phyloP scores from a whole-genome alignment of 2,797 vertebrate genomes.

The Pelochelys cantorii region DNA sequence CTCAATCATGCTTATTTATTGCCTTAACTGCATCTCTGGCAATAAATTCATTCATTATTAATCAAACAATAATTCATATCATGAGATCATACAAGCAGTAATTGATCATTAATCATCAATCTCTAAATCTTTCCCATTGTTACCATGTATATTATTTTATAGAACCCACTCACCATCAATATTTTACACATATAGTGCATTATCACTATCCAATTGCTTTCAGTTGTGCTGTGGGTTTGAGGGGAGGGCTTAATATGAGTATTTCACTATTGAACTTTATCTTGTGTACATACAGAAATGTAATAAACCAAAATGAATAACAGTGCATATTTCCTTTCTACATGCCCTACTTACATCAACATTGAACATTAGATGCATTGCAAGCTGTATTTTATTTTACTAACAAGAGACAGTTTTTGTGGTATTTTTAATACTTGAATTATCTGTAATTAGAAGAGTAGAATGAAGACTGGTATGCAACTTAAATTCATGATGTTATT shows the following conservation, averaged over 20 bases:
- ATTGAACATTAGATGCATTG: fast-evolving
- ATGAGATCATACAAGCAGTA: slow-evolving; percentile 24
- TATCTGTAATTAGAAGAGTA: not conserved
- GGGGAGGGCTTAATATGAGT: not conserved
- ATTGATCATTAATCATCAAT: slow-evolving; percentile 39
- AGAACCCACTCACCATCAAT: not conserved
- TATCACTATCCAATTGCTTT: not conserved
- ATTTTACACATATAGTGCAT: not conserved
- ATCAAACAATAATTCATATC: slow-evolving; percentile 27
- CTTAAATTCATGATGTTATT: not conserved
- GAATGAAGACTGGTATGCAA: fast-evolving
- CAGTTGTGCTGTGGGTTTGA: fast-evolving
- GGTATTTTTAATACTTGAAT: not conserved
- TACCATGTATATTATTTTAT: not conserved
- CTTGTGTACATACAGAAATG: fast-evolving
- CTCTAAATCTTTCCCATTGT: not conserved
- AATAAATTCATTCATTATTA: slow-evolving; percentile 4
- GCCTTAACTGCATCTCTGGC: slow-evolving; percentile 35
- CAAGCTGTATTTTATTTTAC: not conserved
- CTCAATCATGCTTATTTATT: not conserved
- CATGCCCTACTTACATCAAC: fast-evolving
- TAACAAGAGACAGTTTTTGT: not conserved
- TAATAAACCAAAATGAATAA: fast-evolving
- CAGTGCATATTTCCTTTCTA: not conserved
- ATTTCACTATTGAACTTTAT: not conserved